These are phyloP conservation scores for Cyprinodon diabolis DNA, from an alignment of 2,797 vertebrate species.

Conservation along the genomic window DNA sequence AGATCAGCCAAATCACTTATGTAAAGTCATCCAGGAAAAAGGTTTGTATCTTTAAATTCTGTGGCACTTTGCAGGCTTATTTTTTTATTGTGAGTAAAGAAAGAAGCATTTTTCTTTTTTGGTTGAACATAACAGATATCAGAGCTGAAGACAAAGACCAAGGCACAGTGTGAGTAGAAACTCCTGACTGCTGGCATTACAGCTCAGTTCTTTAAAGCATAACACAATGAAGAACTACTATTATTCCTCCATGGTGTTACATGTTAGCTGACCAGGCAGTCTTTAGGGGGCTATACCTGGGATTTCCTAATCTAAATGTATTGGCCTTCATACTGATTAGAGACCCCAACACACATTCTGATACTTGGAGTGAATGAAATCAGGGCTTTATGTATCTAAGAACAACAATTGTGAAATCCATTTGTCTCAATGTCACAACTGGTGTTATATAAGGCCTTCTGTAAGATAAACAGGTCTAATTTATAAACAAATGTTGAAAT, in stretches of 20 bases:
- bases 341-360: too few relatives aligned
- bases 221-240: slow-evolving; percentile 4
- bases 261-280: not conserved
- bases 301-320: too few relatives aligned
- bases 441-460: too few relatives aligned
- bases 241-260: not conserved
- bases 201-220: slow-evolving; percentile 20
- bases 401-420: too few relatives aligned
- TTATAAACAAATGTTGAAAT: too few relatives aligned
- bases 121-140: slow-evolving; percentile 59
- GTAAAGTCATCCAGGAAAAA: slow-evolving; percentile 89
- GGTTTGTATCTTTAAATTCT: slow-evolving; percentile 57
- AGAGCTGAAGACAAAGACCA: slow-evolving; percentile 61
- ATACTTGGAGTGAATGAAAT: too few relatives aligned
- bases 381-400: too few relatives aligned
- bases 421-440: too few relatives aligned
- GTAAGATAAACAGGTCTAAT: too few relatives aligned
- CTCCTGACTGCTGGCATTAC: slow-evolving; percentile 19
- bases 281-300: not conserved
- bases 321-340: too few relatives aligned
- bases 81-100: not conserved
- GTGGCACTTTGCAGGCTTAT: not conserved
- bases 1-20: slow-evolving; percentile 85
- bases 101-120: slow-evolving; percentile 33
- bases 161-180: slow-evolving; percentile 70